These are phyloP conservation scores for Cylloceria caligata DNA, from an alignment of 2,888 invertebrate genomes.

Conservation along the genomic window DNA sequence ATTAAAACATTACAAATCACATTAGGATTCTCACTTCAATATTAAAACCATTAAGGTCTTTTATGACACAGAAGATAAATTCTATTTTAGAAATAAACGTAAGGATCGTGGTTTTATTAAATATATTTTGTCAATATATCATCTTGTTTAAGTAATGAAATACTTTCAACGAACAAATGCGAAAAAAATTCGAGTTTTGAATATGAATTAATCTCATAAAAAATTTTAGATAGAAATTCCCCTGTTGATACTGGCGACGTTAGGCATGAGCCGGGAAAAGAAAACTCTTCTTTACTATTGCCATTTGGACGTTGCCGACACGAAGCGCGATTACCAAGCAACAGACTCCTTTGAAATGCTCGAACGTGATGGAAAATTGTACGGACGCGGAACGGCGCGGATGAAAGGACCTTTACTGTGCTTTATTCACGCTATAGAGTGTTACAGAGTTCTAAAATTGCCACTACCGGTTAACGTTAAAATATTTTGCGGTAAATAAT, in stretches of 20 bases:
- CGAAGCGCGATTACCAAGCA: slow-evolving; percentile 79
- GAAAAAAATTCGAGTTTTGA: not conserved
- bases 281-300: slow-evolving; percentile 83
- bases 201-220: not conserved
- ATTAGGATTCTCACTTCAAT: not conserved
- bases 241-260: slow-evolving; percentile 81
- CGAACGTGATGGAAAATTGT: slow-evolving; percentile 79
- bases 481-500: slow-evolving; percentile 78
- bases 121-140: too few species aligned
- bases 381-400: slow-evolving; percentile 83
- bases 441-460: slow-evolving; percentile 79
- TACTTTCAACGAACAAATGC: too few species aligned
- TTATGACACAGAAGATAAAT: too few species aligned
- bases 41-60: not conserved
- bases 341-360: slow-evolving; percentile 84
- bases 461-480: slow-evolving; percentile 84
- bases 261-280: slow-evolving; percentile 79
- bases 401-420: slow-evolving; percentile 84
- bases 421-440: slow-evolving; percentile 84
- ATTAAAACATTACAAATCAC: not conserved
- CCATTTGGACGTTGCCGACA: slow-evolving; percentile 84
- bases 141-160: too few species aligned
- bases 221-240: slow-evolving; percentile 79
- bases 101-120: too few species aligned
- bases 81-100: too few species aligned